These are phyloP conservation scores for Ornithoptera alexandrae DNA, from an alignment of 2,888 invertebrate genomes.

Conservation along the genomic window DNA sequence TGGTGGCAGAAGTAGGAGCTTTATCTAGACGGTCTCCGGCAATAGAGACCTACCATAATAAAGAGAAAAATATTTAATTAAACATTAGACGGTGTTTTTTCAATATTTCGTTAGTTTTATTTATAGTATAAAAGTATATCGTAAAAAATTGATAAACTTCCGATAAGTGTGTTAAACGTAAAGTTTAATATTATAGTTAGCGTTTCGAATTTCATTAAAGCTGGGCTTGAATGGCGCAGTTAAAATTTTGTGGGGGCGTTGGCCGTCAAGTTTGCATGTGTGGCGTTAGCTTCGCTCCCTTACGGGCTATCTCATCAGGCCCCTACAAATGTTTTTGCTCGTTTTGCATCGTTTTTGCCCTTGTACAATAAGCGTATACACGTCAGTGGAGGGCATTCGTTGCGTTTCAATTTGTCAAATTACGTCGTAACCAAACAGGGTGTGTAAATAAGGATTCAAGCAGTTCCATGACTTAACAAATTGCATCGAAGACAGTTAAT, in stretches of 20 bases:
- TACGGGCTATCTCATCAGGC: slow-evolving; percentile 61
- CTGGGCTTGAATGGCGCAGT: slow-evolving; percentile 48
- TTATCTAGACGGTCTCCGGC: too few relatives aligned
- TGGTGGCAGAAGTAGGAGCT: too few relatives aligned
- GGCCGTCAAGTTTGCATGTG: slow-evolving; percentile 41
- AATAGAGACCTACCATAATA: background rate
- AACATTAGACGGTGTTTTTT: slow-evolving; percentile 2
- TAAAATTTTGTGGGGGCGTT: slow-evolving; percentile 59
- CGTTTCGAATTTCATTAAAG: slow-evolving; percentile 54
- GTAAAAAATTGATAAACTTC: slow-evolving; percentile 15
- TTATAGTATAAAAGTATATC: background rate
- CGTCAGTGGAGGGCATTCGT: slow-evolving; percentile 35
- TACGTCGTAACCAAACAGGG: background rate
- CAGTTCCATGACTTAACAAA: too few relatives aligned
- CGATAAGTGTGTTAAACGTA: slow-evolving; percentile 2
- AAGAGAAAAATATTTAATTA: background rate
- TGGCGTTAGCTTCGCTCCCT: slow-evolving; percentile 46
- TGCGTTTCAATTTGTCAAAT: background rate
- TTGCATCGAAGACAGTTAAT: too few relatives aligned
- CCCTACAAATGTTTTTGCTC: slow-evolving; percentile 60
- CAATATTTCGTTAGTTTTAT: background rate
- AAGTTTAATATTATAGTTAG: slow-evolving; percentile 39
- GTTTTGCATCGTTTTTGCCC: slow-evolving; percentile 53
- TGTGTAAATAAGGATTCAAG: too few relatives aligned
- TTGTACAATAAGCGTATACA: slow-evolving; percentile 54